These are phyloP conservation scores for Brachionichthys hirsutus DNA, from an alignment of 2,113 vertebrate species.

Conservation along the genomic window DNA sequence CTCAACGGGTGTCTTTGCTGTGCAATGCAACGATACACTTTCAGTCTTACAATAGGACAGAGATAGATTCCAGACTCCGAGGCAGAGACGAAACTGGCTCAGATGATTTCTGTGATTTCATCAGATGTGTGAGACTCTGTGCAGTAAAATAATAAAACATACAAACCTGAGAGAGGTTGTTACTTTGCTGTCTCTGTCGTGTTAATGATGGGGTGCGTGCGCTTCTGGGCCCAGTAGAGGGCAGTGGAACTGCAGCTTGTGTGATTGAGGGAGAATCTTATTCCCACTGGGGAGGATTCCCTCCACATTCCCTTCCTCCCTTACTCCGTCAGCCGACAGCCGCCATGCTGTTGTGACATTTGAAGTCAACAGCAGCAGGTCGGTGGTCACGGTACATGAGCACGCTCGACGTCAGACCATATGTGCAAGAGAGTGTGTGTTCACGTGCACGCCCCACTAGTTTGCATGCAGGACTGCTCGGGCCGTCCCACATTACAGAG, in stretches of 20 bases:
- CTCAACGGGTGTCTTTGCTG: neutral
- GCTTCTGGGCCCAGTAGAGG: slow-evolving; percentile 56
- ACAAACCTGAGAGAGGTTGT: too few species aligned
- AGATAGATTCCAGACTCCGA: slow-evolving; percentile 45
- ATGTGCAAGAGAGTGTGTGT: neutral
- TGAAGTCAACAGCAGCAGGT: slow-evolving; percentile 45
- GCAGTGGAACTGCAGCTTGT: slow-evolving; percentile 51
- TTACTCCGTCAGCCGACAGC: slow-evolving; percentile 38
- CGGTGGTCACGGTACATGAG: slow-evolving; percentile 36
- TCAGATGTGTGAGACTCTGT: slow-evolving; percentile 33
- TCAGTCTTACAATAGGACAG: neutral
- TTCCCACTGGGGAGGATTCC: slow-evolving; percentile 35
- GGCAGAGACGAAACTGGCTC: slow-evolving; percentile 67
- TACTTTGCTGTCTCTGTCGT: neutral
- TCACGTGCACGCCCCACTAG: slow-evolving; percentile 2
- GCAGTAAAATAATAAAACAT: slow-evolving; percentile 4
- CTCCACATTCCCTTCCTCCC: slow-evolving; percentile 9
- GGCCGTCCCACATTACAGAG: slow-evolving; percentile 23
- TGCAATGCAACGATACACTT: neutral
- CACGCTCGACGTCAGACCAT: slow-evolving; percentile 8
- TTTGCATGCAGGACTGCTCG: slow-evolving; percentile 28
- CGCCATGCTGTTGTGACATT: slow-evolving; percentile 47
- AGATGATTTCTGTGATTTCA: slow-evolving; percentile 58
- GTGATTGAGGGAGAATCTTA: neutral
- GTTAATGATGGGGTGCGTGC: neutral